Conservation (phyloP, 2,888 invertebrate genomes). For the Miltochrista miniata region DNA sequence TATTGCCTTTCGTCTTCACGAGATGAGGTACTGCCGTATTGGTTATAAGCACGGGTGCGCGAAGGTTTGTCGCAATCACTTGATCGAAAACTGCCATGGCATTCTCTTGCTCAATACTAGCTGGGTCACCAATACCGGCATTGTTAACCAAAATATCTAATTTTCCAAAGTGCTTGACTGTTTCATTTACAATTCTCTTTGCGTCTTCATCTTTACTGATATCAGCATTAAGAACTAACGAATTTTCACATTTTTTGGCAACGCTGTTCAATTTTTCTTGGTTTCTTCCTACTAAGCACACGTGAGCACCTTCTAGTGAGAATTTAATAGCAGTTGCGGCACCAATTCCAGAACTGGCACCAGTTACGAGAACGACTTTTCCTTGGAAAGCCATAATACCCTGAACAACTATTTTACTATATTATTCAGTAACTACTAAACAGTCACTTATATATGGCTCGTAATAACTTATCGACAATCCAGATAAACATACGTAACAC, state of each 20-base stretch:
- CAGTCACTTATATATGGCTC: neutral
- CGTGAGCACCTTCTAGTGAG: slow-evolving; percentile 27
- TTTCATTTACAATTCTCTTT: slow-evolving; percentile 12
- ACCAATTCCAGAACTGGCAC: slow-evolving; percentile 32
- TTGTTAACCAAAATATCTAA: slow-evolving; percentile 27
- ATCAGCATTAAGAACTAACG: slow-evolving; percentile 14
- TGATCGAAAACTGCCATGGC: slow-evolving; percentile 8
- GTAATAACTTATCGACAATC: neutral
- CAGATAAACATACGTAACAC: neutral
- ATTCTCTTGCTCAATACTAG: slow-evolving; percentile 6
- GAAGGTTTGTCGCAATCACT: slow-evolving; percentile 25
- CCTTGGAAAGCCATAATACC: slow-evolving; percentile 33
- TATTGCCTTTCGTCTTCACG: slow-evolving; percentile 34
- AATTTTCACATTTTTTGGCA: slow-evolving; percentile 5
- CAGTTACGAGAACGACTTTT: slow-evolving; percentile 43
- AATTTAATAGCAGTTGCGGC: slow-evolving; percentile 32
- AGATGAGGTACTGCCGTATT: slow-evolving; percentile 29
- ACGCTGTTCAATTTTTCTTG: slow-evolving; percentile 20
- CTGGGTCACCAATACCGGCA: slow-evolving; percentile 13
- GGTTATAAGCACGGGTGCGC: slow-evolving; percentile 29
- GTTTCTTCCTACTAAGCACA: slow-evolving; percentile 34
- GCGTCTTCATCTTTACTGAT: slow-evolving; percentile 15
- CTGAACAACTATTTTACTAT: neutral
- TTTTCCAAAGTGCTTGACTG: slow-evolving; percentile 13
- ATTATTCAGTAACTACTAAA: neutral